phyloP scores from a whole-genome alignment of 1,140 invertebrate genomes.

The Probaryconus sp. region DNA sequence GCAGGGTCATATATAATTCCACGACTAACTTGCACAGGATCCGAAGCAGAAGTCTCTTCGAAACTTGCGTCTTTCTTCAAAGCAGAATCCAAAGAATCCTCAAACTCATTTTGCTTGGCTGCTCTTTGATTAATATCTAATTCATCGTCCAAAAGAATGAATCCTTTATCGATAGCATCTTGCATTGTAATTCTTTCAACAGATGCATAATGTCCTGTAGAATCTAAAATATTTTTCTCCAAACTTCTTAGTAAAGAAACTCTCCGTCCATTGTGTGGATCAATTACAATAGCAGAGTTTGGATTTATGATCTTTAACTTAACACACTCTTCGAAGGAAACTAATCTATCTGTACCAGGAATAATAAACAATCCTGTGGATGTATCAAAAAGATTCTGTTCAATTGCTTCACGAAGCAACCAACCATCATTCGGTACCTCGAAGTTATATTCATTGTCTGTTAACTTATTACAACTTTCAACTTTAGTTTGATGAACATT shows the following conservation, averaged over 20 bases:
- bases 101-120: background rate
- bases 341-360: conserved; percentile 89
- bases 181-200: conserved; percentile 84
- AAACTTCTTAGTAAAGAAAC: conserved; percentile 86
- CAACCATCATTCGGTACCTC: conserved; percentile 91
- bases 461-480: conserved; percentile 60
- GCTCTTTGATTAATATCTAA: background rate
- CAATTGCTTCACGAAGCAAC: conserved; percentile 87
- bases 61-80: conserved; percentile 30
- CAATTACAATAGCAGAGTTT: conserved; percentile 87
- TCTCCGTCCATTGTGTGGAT: conserved; percentile 84
- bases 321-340: conserved; percentile 93
- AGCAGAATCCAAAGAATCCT: background rate
- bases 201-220: conserved; percentile 85
- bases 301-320: conserved; percentile 91
- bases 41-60: conserved; percentile 78
- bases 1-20: conserved; percentile 87
- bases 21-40: conserved; percentile 84
- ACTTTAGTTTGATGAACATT: too few relatives aligned
- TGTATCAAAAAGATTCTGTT: conserved; percentile 87
- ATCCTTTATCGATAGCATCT: conserved; percentile 85
- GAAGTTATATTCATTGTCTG: conserved; percentile 43
- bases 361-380: conserved; percentile 90
- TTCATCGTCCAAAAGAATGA: conserved; percentile 81
- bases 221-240: conserved; percentile 87